Percentiles rank a stretch among this genome's conserved stretches.
Evolutionary conservation across 2,888 invertebrate species (phyloP).

Genomic region (Dorcus hopei): DNA sequence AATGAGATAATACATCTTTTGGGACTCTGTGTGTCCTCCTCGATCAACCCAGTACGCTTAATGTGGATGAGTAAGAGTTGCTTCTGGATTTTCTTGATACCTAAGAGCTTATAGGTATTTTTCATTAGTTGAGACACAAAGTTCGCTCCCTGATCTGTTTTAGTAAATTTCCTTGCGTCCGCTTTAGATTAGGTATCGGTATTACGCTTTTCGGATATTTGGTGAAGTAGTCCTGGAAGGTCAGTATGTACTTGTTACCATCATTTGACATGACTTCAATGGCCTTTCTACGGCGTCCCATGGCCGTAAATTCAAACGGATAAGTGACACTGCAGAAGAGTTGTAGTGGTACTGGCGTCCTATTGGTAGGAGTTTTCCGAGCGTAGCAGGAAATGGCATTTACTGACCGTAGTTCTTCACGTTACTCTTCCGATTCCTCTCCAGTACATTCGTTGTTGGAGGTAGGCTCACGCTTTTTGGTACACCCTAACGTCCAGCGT

Average conservation of each 20-base stretch:
- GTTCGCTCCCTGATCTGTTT: slow-evolving; percentile 30
- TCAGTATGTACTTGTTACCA: slow-evolving; percentile 33
- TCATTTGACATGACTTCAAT: slow-evolving; percentile 19
- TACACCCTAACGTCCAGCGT: slow-evolving; percentile 33
- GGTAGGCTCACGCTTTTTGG: slow-evolving; percentile 29
- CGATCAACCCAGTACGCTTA: slow-evolving; percentile 35
- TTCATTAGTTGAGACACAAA: slow-evolving; percentile 31
- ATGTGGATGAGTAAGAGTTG: slow-evolving; percentile 33
- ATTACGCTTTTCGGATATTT: slow-evolving; percentile 33
- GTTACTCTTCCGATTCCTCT: slow-evolving; percentile 24
- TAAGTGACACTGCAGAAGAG: slow-evolving; percentile 17
- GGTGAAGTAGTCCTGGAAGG: slow-evolving; percentile 25
- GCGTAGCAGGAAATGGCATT: slow-evolving; percentile 31
- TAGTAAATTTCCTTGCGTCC: too few relatives aligned
- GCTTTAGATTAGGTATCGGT: slow-evolving; percentile 31
- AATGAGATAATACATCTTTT: slow-evolving; percentile 31
- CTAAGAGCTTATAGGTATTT: slow-evolving; percentile 27
- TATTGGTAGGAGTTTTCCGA: slow-evolving; percentile 27
- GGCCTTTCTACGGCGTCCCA: slow-evolving; percentile 37
- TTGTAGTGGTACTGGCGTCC: slow-evolving; percentile 24
- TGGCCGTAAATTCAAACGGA: slow-evolving; percentile 26
- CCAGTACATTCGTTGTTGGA: slow-evolving; percentile 30
- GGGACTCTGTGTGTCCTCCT: slow-evolving; percentile 33
- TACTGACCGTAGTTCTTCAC: slow-evolving; percentile 24
- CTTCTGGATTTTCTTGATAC: slow-evolving; percentile 29